These are phyloP conservation scores for Enteromius thamalakanensis DNA, from an alignment of 2,797 vertebrate species.

Conservation along the genomic window DNA sequence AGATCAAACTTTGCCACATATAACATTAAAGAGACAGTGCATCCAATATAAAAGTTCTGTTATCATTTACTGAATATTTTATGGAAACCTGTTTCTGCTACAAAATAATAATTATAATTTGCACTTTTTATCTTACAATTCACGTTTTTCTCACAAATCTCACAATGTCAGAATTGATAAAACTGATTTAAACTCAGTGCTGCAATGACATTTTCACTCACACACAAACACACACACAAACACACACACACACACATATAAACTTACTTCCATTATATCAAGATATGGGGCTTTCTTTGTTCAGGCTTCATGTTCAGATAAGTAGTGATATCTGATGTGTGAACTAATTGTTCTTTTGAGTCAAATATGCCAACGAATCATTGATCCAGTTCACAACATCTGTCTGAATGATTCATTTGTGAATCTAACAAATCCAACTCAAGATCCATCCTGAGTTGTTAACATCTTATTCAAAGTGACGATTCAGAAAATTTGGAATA, in stretches of 20 bases:
- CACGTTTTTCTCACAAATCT: neutral
- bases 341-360: neutral
- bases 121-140: neutral
- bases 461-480: neutral
- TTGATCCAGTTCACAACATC: constrained; percentile 3
- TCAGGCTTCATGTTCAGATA: neutral
- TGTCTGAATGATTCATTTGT: neutral
- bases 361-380: neutral
- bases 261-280: no score
- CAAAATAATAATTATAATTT: neutral
- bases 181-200: neutral
- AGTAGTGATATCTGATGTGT: neutral
- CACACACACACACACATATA: no score
- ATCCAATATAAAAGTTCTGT: neutral
- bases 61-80: neutral
- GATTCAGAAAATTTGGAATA: neutral
- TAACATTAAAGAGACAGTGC: neutral
- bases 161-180: no score
- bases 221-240: no score
- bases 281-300: no score
- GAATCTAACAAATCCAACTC: neutral
- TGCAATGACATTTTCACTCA: no score
- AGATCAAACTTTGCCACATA: neutral
- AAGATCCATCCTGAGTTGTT: neutral
- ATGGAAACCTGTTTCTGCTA: neutral